A percentile compares a stretch with the other conserved stretches of the same genome.
Evolutionary conservation across 2,113 vertebrate species (phyloP).

Genomic region (Numenius arquata): DNA sequence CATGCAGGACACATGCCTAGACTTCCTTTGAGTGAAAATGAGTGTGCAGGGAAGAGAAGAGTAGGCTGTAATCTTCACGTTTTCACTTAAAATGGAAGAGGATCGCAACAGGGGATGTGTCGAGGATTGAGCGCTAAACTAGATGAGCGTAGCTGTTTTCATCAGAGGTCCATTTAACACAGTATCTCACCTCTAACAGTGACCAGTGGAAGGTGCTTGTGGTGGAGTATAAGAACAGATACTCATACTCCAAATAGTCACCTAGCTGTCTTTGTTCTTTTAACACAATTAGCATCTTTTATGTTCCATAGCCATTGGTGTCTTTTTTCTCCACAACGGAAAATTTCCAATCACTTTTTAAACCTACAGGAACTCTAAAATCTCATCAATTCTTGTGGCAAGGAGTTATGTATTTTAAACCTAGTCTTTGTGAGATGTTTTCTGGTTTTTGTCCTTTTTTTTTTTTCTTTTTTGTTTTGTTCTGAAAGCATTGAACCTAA

Average conservation of each 20-base stretch:
- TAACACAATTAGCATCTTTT: neutral
- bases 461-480: neutral
- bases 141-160: neutral
- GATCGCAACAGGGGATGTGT: neutral
- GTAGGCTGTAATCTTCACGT: neutral
- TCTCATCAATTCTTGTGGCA: neutral
- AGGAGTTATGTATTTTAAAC: neutral
- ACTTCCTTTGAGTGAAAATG: neutral
- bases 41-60: neutral
- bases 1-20: fast-evolving
- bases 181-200: neutral
- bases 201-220: neutral
- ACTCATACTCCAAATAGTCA: neutral
- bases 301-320: neutral
- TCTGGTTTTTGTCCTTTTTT: no score
- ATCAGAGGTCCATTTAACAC: neutral
- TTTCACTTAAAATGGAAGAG: neutral
- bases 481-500: fast-evolving
- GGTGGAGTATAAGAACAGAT: neutral
- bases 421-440: neutral
- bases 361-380: neutral
- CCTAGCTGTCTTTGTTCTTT: neutral
- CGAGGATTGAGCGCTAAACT: neutral
- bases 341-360: neutral
- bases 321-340: neutral